These are phyloP conservation scores for Crocallis elinguaria DNA, from an alignment of 2,888 invertebrate genomes.

Conservation along the genomic window DNA sequence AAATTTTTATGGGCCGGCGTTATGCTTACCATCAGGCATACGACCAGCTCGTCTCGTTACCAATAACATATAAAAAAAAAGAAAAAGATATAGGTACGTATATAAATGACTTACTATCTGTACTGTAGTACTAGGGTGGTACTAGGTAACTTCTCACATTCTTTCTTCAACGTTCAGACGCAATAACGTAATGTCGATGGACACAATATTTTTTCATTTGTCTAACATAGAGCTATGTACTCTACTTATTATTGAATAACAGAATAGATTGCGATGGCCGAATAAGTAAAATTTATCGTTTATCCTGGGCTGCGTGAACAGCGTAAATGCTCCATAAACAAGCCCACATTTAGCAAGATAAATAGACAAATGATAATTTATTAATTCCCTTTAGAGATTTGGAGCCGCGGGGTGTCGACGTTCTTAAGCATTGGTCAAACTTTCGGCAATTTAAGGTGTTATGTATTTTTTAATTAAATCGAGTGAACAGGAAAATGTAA, in stretches of 20 bases:
- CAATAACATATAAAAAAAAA: too few species aligned
- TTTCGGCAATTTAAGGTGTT: conserved; percentile 7
- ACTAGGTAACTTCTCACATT: too few species aligned
- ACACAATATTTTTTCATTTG: conserved; percentile 48
- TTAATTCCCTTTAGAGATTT: conserved; percentile 19
- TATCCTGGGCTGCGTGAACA: conserved; percentile 47
- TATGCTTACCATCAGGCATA: too few species aligned
- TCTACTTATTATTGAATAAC: conserved; percentile 48
- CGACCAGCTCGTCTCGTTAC: too few species aligned
- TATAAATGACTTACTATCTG: too few species aligned
- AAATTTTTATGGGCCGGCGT: too few species aligned
- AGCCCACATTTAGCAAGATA: conserved; percentile 41
- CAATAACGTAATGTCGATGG: too few species aligned
- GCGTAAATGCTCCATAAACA: conserved; percentile 55
- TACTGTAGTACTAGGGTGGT: too few species aligned
- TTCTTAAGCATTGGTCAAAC: conserved; percentile 7
- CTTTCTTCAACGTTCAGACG: too few species aligned
- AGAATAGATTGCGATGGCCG: conserved; percentile 48
- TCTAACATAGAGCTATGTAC: conserved; percentile 13
- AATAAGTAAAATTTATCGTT: conserved; percentile 58
- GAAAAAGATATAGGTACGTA: too few species aligned
- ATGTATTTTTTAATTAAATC: conserved; percentile 25
- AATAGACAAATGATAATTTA: conserved; percentile 43
- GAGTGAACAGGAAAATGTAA: conserved; percentile 40
- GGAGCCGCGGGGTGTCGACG: conserved; percentile 6